Evolutionary conservation across 2,113 vertebrate genomes (phyloP).

Genomic region (Fukomys damarensis): DNA sequence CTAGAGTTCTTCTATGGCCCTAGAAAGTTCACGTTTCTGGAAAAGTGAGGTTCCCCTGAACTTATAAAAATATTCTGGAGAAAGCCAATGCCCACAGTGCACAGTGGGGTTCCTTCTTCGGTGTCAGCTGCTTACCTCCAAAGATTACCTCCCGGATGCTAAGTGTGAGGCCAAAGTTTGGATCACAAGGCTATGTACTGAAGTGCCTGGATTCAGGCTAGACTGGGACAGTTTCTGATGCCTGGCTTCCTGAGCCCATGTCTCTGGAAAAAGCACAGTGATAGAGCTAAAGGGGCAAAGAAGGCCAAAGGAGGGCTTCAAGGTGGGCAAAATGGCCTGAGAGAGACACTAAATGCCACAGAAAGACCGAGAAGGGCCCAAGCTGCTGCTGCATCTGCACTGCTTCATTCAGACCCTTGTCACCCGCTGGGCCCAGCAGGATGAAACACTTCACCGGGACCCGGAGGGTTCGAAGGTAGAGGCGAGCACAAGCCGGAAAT

Average conservation of each 20-base stretch:
- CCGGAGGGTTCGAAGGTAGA: rapidly evolving
- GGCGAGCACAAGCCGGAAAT: rapidly evolving
- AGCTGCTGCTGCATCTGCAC: neutral
- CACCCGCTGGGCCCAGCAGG: neutral
- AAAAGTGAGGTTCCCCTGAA: neutral
- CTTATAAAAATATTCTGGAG: neutral
- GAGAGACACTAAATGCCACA: neutral
- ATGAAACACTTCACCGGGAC: neutral
- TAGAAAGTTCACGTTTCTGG: neutral
- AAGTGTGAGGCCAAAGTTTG: neutral
- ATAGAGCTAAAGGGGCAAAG: neutral
- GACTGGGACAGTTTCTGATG: neutral
- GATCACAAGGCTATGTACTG: neutral
- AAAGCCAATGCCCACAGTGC: neutral
- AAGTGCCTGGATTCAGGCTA: neutral
- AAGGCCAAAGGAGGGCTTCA: neutral
- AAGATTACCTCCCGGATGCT: neutral
- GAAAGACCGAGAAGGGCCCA: neutral
- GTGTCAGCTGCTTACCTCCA: neutral
- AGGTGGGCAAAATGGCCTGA: neutral
- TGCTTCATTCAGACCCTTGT: neutral
- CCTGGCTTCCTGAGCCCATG: neutral
- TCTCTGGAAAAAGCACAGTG: neutral
- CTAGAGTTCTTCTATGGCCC: neutral
- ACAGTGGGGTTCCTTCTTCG: neutral